Conservation (phyloP, 2,113 vertebrate genomes). For the Chloropsis hardwickii region DNA sequence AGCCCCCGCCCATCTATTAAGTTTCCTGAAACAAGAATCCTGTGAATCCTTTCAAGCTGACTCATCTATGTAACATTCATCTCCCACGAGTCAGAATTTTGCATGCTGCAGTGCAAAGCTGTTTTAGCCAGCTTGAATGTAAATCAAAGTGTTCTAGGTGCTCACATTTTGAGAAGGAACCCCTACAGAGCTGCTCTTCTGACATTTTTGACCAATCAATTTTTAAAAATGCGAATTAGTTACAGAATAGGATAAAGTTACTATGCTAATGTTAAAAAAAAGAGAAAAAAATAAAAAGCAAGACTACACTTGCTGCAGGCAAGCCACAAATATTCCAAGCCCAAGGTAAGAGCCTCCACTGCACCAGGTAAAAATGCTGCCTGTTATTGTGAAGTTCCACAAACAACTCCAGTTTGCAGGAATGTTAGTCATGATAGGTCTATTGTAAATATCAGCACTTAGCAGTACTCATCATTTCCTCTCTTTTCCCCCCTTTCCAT, state of each 20-base stretch:
- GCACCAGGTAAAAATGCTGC: background rate
- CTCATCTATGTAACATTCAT: background rate
- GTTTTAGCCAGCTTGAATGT: background rate
- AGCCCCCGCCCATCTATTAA: background rate
- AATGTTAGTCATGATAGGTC: background rate
- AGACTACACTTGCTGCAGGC: background rate
- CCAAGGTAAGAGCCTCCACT: background rate
- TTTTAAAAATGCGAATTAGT: rapidly evolving
- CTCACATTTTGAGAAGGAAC: background rate
- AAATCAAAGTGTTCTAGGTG: background rate
- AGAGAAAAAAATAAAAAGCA: background rate
- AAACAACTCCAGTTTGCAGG: background rate
- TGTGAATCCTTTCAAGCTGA: background rate
- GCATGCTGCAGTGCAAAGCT: background rate
- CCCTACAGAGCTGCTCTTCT: background rate
- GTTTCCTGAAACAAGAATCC: background rate
- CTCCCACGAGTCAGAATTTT: background rate
- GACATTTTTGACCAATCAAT: background rate
- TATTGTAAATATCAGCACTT: background rate
- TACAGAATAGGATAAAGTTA: background rate
- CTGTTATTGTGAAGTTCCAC: background rate
- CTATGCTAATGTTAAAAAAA: background rate
- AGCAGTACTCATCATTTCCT: background rate
- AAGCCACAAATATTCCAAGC: background rate
- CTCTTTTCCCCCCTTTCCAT: background rate